Percentiles rank a stretch among this genome's conserved stretches.
Evolutionary conservation across 2,797 vertebrate species (phyloP).

Genomic region (Pipistrellus pipistrellus): DNA sequence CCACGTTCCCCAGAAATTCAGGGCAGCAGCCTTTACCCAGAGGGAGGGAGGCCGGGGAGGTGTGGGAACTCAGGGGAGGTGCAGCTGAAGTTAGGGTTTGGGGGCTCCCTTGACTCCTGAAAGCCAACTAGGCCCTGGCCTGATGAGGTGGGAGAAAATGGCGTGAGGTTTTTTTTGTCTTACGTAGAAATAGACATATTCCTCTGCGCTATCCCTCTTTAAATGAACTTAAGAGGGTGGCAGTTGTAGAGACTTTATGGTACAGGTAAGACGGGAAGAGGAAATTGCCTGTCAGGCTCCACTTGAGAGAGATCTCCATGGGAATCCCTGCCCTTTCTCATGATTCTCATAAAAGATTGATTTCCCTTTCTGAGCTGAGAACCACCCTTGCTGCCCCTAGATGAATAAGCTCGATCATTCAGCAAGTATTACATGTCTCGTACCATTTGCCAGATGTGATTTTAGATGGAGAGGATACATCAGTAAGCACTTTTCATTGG

Average conservation of each 20-base stretch:
- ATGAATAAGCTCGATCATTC: neutral
- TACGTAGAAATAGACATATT: neutral
- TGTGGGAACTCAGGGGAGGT: neutral
- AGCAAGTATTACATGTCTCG: neutral
- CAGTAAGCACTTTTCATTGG: slow-evolving; percentile 8
- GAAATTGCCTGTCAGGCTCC: neutral
- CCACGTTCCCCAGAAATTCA: neutral
- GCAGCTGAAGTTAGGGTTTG: neutral
- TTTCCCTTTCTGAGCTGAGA: slow-evolving; percentile 36
- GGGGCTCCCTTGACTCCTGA: neutral
- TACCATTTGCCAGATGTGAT: neutral
- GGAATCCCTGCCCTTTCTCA: neutral
- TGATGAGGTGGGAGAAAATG: neutral
- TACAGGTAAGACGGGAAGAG: neutral
- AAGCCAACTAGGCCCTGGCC: neutral
- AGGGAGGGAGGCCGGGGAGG: neutral
- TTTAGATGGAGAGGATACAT: slow-evolving; percentile 8
- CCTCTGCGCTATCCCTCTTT: neutral
- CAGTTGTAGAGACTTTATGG: neutral
- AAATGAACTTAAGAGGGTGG: neutral
- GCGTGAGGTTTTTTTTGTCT: neutral
- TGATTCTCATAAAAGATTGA: slow-evolving; percentile 11
- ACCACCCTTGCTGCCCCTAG: neutral
- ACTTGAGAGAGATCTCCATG: neutral
- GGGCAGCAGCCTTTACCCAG: neutral